phyloP scores from a whole-genome alignment of 2,113 vertebrate genomes.

The Nothoprocta perdicaria region DNA sequence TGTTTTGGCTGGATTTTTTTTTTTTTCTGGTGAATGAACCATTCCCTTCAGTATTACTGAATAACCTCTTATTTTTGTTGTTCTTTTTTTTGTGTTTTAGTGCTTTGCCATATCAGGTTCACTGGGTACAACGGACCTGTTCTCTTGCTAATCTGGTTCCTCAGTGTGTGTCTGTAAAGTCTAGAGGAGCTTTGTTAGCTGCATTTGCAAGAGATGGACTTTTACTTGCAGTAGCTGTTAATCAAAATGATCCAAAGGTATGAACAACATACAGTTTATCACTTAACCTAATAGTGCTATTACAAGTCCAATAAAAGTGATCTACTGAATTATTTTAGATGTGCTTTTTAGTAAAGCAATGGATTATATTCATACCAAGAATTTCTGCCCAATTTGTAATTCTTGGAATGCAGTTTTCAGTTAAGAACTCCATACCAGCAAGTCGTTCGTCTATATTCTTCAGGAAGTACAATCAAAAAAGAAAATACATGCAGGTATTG shows the following conservation, averaged over 20 bases:
- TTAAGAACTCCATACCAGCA: not conserved
- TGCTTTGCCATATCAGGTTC: constrained; percentile 75
- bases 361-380: not conserved
- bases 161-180: constrained; percentile 85
- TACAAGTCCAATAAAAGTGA: not conserved
- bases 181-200: constrained; percentile 87
- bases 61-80: not conserved
- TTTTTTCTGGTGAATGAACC: not conserved
- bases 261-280: not conserved
- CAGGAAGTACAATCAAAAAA: not conserved
- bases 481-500: not conserved
- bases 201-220: constrained; percentile 88
- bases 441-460: not conserved
- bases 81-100: constrained; percentile 60
- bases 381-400: not conserved
- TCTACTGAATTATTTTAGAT: not conserved
- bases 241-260: constrained; percentile 92
- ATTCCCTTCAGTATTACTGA: not conserved
- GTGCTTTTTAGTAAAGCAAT: not conserved
- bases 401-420: not conserved
- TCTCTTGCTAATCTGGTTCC: constrained; percentile 79
- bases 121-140: constrained; percentile 85
- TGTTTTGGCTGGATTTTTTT: not conserved
- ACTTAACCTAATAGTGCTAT: not conserved
- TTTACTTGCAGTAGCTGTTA: constrained; percentile 85